Base-by-base conservation (phyloP, 2,888 invertebrate genomes). In the Ormyrus thymus region DNA sequence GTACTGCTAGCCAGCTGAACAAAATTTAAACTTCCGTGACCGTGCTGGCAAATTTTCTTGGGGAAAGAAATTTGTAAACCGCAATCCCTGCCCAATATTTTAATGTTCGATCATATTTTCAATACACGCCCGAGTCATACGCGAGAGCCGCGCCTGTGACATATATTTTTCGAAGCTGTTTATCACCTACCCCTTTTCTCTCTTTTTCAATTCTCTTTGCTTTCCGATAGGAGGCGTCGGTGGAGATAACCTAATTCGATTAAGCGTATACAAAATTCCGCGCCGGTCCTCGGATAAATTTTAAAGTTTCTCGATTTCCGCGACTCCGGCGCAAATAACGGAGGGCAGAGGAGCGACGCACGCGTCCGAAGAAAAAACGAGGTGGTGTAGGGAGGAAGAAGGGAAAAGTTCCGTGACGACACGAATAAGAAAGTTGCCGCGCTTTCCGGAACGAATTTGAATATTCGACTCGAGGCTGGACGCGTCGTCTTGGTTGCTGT, bases 261-360 rank as follows among this genome's bases (percentile, higher is more conserved):
- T 81, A 78, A 72, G 43, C 53, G 56, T 73, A 66, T 59, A 74
- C 73, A 58, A 43, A 76, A 81, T 81, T 78, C 70, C 45, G 46
- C 51, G 46, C 8, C 46, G 71, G 59, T 55, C 51, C 43, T 48
- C 15, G 73, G 76, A 78, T 76, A 75, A 78, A 78, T 76, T 76
- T 76, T 62, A 78, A 81, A 81, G 81, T 81, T 81, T 64, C 76
- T 81, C 76, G 61, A 73, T 74, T 78, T 78, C 66, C 66, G 72
- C 65, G n/a, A 46, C 46, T 56, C 53, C 11, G 9, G 58, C 56
- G 50, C 64, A 76, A 76, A 70, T 76, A 76, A 70, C 43, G 74
- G 13, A 29, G 46, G 15, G n/a, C 9, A 55, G 10, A 46, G 55
- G 7, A 43, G 43, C 6, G 51, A 56, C 50, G 50, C 29, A 50